A percentile compares a stretch with the other conserved stretches of the same genome.
phyloP scores from a whole-genome alignment of 2,888 invertebrate genomes.

The Acleris sparsana region DNA sequence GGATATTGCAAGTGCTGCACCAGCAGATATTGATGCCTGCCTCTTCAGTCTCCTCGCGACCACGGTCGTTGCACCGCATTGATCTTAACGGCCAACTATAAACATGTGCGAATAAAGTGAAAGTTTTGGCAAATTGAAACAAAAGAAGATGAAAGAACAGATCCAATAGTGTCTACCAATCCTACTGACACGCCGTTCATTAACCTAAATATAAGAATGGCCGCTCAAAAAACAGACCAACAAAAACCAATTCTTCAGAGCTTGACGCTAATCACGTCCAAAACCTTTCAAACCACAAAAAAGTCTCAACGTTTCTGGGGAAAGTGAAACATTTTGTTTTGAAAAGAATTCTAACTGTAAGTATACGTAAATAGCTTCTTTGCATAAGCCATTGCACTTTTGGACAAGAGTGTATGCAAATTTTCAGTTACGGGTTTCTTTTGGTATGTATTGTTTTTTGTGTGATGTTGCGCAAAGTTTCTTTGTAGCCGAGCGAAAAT shows the following conservation, averaged over 20 bases:
- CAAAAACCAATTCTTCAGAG: conserved; percentile 1
- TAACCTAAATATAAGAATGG: neutral
- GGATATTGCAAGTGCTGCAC: too few relatives aligned
- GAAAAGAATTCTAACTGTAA: neutral
- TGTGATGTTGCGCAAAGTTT: too few relatives aligned
- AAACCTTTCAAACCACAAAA: conserved; percentile 1
- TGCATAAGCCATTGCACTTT: conserved; percentile 6
- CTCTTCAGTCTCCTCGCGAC: too few relatives aligned
- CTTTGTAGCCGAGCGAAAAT: too few relatives aligned
- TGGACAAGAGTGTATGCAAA: conserved; percentile 5
- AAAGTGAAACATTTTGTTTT: conserved; percentile 12
- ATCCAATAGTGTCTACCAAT: too few relatives aligned
- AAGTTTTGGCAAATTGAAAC: too few relatives aligned
- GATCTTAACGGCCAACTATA: too few relatives aligned
- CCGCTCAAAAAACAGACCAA: neutral
- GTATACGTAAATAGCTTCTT: neutral
- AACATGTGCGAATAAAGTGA: too few relatives aligned
- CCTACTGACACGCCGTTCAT: neutral
- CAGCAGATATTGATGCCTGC: too few relatives aligned
- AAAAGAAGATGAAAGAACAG: too few relatives aligned
- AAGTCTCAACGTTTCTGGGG: conserved; percentile 1
- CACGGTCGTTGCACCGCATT: too few relatives aligned
- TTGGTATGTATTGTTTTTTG: too few relatives aligned
- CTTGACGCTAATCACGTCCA: conserved; percentile 2
- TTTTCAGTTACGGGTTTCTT: neutral